These are phyloP conservation scores for Parasteatoda lunata DNA, from an alignment of 2,888 invertebrate species.

Conservation along the genomic window DNA sequence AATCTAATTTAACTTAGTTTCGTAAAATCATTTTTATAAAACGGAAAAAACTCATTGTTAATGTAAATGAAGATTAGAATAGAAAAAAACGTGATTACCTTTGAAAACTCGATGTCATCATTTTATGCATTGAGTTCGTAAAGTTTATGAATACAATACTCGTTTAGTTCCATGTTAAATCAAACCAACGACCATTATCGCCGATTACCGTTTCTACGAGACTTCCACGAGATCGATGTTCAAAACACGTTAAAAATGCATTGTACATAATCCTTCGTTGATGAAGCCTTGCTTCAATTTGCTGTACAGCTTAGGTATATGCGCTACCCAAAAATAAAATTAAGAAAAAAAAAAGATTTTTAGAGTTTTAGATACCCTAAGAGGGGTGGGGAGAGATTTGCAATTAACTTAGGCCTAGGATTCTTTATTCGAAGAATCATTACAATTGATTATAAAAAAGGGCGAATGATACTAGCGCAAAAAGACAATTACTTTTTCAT, in stretches of 20 bases:
- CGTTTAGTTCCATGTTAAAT: constrained; percentile 31
- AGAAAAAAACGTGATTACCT: constrained; percentile 27
- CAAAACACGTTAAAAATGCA: constrained; percentile 24
- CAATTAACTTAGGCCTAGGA: constrained; percentile 41
- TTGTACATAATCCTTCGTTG: neutral
- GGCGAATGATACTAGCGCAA: neutral
- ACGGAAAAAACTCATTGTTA: constrained; percentile 2
- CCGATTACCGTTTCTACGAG: constrained; percentile 16
- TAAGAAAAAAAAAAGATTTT: neutral
- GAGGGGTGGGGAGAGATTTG: constrained; percentile 9
- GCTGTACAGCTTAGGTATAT: neutral
- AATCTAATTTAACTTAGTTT: neutral
- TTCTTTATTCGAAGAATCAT: constrained; percentile 20
- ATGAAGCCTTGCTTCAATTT: neutral
- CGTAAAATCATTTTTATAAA: too few relatives aligned
- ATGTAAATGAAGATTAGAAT: constrained; percentile 22
- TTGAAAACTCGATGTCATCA: neutral
- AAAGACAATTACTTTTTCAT: neutral
- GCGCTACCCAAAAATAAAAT: neutral
- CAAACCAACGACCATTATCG: constrained; percentile 17
- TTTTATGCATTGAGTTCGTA: neutral
- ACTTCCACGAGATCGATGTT: neutral
- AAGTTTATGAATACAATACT: constrained; percentile 26
- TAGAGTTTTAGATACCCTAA: neutral
- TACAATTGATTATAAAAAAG: constrained; percentile 36